Percentiles rank a stretch among this genome's conserved stretches.
Evolutionary conservation across 2,113 vertebrate species (phyloP).

Genomic region (Ovis aries): DNA sequence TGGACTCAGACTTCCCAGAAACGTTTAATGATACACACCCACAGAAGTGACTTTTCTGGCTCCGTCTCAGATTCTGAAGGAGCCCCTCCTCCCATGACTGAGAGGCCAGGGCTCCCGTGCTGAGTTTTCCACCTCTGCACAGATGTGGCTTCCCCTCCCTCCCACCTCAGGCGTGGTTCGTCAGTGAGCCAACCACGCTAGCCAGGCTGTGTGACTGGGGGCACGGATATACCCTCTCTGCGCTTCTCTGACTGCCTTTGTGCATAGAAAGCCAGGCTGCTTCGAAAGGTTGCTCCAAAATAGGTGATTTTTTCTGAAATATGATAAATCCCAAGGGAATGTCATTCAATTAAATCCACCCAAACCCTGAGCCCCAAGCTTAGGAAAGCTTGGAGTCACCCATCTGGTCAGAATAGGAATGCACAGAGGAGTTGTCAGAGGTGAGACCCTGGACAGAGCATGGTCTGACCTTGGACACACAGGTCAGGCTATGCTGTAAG

Average conservation of each 20-base stretch:
- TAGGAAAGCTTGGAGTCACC: neutral
- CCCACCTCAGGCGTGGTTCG: fast-evolving
- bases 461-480: neutral
- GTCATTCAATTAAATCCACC: neutral
- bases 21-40: neutral
- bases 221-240: neutral
- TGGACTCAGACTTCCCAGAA: neutral
- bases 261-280: neutral
- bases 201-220: neutral
- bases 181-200: fast-evolving
- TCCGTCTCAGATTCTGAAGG: neutral
- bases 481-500: neutral
- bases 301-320: neutral
- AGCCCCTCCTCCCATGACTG: neutral
- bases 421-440: neutral
- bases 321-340: neutral
- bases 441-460: neutral
- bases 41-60: neutral
- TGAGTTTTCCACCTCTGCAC: neutral
- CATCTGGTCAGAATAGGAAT: neutral
- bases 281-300: neutral
- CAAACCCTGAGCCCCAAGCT: neutral
- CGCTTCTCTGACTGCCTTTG: neutral
- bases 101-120: too few relatives aligned
- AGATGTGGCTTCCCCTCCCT: neutral